Percentiles rank a stretch among this genome's conserved stretches.
Conservation (phyloP, 2,888 invertebrate genomes). For the Didymodactylos carnosus region DNA sequence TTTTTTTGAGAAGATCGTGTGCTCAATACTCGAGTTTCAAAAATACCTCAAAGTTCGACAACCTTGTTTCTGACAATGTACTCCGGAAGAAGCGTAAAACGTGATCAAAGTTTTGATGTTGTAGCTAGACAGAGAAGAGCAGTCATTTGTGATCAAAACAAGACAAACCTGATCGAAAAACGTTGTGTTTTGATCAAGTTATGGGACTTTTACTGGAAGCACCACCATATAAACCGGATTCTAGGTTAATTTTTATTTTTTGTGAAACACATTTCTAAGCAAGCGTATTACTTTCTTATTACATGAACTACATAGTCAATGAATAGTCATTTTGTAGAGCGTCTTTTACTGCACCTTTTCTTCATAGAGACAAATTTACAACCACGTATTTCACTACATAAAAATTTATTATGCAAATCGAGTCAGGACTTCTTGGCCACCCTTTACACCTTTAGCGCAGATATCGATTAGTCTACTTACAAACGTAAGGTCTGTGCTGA, state of each 20-base stretch:
- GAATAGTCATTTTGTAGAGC: not conserved
- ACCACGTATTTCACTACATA: not conserved
- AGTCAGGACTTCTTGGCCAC: not conserved
- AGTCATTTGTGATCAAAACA: not conserved
- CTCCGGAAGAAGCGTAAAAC: not conserved
- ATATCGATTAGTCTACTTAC: too few species aligned
- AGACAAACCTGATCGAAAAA: not conserved
- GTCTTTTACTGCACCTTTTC: not conserved
- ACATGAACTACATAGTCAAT: not conserved
- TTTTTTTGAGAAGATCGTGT: not conserved
- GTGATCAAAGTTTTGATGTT: not conserved
- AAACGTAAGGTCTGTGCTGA: too few species aligned
- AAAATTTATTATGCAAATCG: not conserved
- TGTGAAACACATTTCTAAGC: not conserved
- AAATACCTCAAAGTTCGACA: not conserved
- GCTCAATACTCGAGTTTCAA: not conserved
- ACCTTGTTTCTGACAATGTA: not conserved
- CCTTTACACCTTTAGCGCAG: too few species aligned
- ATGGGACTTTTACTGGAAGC: not conserved
- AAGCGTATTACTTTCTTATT: not conserved
- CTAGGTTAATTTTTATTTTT: not conserved
- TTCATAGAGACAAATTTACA: not conserved
- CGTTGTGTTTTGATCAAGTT: not conserved
- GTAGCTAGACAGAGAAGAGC: not conserved
- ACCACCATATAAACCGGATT: not conserved